Percentiles rank a stretch among this genome's conserved stretches.
Evolutionary conservation across 2,797 vertebrate genomes (phyloP).

Genomic region (Rhinophrynus dorsalis): DNA sequence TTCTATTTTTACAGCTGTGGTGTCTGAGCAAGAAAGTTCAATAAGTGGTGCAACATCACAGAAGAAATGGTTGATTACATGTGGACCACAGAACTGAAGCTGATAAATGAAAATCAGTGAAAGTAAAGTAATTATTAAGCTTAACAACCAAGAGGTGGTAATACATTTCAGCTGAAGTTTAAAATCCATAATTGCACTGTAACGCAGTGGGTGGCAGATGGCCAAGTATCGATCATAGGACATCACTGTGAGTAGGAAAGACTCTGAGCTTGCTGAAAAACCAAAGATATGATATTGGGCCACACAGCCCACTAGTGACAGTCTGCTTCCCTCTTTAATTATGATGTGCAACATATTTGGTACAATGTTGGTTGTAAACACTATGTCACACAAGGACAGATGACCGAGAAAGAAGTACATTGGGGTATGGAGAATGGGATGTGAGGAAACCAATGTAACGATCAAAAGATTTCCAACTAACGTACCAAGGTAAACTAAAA

Average conservation of each 20-base stretch:
- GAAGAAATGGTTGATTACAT: too few relatives aligned
- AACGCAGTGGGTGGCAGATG: conserved; percentile 13
- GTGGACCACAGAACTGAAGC: too few relatives aligned
- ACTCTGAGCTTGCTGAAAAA: background rate
- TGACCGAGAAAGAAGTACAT: too few relatives aligned
- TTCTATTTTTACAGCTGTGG: too few relatives aligned
- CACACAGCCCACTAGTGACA: background rate
- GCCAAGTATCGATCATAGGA: too few relatives aligned
- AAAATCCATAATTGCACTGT: background rate
- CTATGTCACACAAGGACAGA: conserved; percentile 23
- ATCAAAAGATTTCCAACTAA: conserved; percentile 14
- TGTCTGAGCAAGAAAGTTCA: too few relatives aligned
- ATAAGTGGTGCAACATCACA: too few relatives aligned
- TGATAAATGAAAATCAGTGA: background rate
- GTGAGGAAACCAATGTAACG: background rate
- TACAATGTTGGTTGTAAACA: too few relatives aligned
- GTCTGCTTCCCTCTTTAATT: background rate
- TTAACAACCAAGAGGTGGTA: conserved; percentile 3
- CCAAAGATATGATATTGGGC: conserved; percentile 21
- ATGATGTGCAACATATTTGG: conserved; percentile 17
- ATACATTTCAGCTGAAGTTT: background rate
- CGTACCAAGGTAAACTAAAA: conserved; percentile 1
- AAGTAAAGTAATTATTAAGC: background rate
- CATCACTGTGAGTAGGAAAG: too few relatives aligned
- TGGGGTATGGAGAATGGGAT: background rate